Evolutionary conservation across 1,140 invertebrate species (phyloP).

Genomic region (Magallana ariakensis): DNA sequence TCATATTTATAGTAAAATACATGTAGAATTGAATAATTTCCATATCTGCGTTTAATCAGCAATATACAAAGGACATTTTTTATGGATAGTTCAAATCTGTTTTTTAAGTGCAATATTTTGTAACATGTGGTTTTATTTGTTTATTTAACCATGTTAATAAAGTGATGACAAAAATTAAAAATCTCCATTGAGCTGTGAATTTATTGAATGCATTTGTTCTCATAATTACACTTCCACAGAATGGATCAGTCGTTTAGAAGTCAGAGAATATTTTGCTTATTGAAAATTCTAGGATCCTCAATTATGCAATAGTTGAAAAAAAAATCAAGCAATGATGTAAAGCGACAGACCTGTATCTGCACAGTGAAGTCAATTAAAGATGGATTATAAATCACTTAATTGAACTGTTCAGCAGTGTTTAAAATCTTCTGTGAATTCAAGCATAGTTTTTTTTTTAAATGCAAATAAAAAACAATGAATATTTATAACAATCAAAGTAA

Average conservation of each 20-base stretch:
- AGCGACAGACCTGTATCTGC: slow-evolving; percentile 1
- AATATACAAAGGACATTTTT: no score
- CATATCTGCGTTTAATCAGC: no score
- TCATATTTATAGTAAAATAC: no score
- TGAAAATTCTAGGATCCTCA: neutral
- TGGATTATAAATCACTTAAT: slow-evolving; percentile 13
- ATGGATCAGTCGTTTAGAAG: neutral
- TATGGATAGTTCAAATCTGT: no score
- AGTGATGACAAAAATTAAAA: no score
- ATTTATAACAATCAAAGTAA: no score
- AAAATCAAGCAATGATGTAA: neutral
- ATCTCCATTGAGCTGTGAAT: neutral
- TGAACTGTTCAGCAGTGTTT: neutral
- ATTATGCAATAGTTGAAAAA: slow-evolving; percentile 16
- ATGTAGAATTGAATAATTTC: no score
- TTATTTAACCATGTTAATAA: no score
- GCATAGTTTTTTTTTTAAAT: neutral
- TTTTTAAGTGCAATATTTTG: no score
- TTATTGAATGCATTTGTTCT: neutral
- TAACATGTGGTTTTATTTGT: no score
- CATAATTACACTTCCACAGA: neutral
- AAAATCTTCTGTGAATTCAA: neutral
- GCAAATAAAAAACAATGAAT: neutral
- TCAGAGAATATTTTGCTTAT: neutral
- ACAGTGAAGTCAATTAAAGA: slow-evolving; percentile 12